Evolutionary conservation across 2,888 invertebrate genomes (phyloP).

Genomic region (Enoplolaimus lenunculus): DNA sequence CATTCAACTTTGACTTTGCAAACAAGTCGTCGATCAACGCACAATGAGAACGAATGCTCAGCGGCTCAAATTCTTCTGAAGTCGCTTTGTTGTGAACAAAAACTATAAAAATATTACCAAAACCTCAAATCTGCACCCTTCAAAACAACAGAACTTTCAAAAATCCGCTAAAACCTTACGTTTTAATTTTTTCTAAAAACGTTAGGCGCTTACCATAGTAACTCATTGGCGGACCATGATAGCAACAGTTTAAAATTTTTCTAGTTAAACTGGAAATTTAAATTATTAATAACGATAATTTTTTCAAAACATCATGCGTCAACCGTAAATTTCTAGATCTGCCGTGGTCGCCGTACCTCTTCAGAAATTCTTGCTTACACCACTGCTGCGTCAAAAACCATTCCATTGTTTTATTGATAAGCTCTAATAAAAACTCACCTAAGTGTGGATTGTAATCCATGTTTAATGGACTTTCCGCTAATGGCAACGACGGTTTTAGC

Average conservation of each 20-base stretch:
- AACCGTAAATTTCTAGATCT: too few species aligned
- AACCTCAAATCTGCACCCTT: conserved; percentile 5
- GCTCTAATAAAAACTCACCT: conserved; percentile 25
- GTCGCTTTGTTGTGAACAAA: conserved; percentile 67
- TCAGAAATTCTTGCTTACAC: too few species aligned
- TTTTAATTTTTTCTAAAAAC: not conserved
- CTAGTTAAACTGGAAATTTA: too few species aligned
- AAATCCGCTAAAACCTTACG: not conserved
- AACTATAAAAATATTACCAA: conserved; percentile 45
- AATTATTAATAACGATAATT: too few species aligned
- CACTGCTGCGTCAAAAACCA: too few species aligned
- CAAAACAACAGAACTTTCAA: not conserved
- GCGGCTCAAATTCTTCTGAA: conserved; percentile 51
- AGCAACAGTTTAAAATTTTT: too few species aligned
- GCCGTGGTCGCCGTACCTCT: too few species aligned
- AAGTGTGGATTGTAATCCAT: conserved; percentile 68
- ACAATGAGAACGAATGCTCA: conserved; percentile 36
- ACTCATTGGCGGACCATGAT: too few species aligned
- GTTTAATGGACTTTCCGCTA: conserved; percentile 43
- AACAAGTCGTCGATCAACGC: conserved; percentile 34
- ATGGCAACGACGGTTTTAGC: conserved; percentile 62
- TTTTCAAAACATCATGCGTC: too few species aligned
- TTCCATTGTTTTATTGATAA: too few species aligned
- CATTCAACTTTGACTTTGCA: conserved; percentile 40
- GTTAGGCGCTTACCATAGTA: too few species aligned